phyloP scores from a whole-genome alignment of 2,797 vertebrate genomes.

The Menidia menidia region DNA sequence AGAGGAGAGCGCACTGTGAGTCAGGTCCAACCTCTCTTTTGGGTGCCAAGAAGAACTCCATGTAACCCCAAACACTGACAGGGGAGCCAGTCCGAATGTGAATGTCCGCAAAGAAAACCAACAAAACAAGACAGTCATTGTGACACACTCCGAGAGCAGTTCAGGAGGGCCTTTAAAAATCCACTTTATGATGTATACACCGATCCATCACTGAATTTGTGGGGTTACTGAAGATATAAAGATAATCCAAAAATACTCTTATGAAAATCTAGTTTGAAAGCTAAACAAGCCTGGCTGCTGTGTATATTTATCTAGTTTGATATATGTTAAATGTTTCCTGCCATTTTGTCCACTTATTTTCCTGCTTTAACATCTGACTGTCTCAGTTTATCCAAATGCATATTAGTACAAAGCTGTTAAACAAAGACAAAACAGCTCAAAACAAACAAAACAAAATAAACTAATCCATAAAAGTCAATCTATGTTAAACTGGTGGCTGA shows the following conservation, averaged over 20 bases:
- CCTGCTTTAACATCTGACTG: constrained; percentile 4
- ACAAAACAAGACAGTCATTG: constrained; percentile 81
- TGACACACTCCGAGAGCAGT: constrained; percentile 70
- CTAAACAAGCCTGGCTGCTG: constrained; percentile 36
- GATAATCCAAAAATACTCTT: constrained; percentile 64
- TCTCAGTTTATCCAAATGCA: constrained; percentile 22
- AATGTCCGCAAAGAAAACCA: constrained; percentile 80
- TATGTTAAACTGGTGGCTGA: constrained; percentile 13
- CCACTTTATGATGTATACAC: constrained; percentile 65
- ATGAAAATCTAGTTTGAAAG: constrained; percentile 35
- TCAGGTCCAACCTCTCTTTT: constrained; percentile 73
- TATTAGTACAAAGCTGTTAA: neutral
- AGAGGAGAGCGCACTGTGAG: constrained; percentile 66
- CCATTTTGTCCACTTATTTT: constrained; percentile 22
- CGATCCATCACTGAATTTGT: constrained; percentile 62
- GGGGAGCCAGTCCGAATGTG: constrained; percentile 74
- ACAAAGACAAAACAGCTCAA: neutral
- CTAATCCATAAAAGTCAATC: constrained; percentile 29
- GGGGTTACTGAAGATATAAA: constrained; percentile 59
- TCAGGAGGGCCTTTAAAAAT: constrained; percentile 58
- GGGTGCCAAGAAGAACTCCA: constrained; percentile 81
- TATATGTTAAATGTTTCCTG: constrained; percentile 29
- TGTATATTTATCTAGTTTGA: constrained; percentile 53
- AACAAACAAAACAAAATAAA: constrained; percentile 16
- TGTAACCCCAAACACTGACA: constrained; percentile 77